These are phyloP conservation scores for Calephelis perditalis DNA, from an alignment of 2,888 invertebrate genomes.

Conservation along the genomic window DNA sequence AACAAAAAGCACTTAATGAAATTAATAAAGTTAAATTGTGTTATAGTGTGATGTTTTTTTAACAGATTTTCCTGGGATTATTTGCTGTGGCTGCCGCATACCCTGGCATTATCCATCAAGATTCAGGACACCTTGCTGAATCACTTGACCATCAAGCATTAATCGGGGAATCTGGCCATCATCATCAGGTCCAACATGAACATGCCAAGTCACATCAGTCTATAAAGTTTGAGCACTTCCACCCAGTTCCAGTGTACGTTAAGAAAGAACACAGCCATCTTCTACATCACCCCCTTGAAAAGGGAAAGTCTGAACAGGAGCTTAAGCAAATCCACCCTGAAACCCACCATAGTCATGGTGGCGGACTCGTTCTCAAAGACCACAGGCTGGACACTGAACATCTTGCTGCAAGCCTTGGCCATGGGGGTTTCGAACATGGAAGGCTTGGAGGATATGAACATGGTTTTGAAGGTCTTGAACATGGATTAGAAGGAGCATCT, in stretches of 20 bases:
- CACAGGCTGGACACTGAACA: slow-evolving; percentile 69
- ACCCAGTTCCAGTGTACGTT: slow-evolving; percentile 83
- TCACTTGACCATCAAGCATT: slow-evolving; percentile 58
- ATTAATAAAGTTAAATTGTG: too few species aligned
- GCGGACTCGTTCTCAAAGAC: slow-evolving; percentile 79
- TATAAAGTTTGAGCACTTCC: slow-evolving; percentile 83
- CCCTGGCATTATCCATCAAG: slow-evolving; percentile 66
- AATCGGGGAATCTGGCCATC: slow-evolving; percentile 73
- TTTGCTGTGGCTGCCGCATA: slow-evolving; percentile 64
- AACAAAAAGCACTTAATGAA: too few species aligned
- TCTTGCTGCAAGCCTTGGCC: slow-evolving; percentile 40
- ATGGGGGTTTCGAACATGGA: slow-evolving; percentile 42
- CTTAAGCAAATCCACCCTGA: slow-evolving; percentile 80
- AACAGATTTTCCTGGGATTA: slow-evolving; percentile 70
- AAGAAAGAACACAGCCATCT: slow-evolving; percentile 83
- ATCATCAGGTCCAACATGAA: slow-evolving; percentile 80
- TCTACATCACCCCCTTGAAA: slow-evolving; percentile 80
- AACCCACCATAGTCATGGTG: slow-evolving; percentile 76
- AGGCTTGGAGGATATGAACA: slow-evolving; percentile 34
- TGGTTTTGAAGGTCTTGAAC: slow-evolving; percentile 44
- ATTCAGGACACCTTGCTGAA: slow-evolving; percentile 56
- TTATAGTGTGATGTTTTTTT: slow-evolving; percentile 24
- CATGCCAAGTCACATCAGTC: slow-evolving; percentile 84
- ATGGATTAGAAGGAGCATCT: slow-evolving; percentile 30
- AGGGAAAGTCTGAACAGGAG: slow-evolving; percentile 79